A percentile compares a stretch with the other conserved stretches of the same genome.
phyloP scores from a whole-genome alignment of 2,888 invertebrate genomes.

The Thysanoteuthis rhombus region DNA sequence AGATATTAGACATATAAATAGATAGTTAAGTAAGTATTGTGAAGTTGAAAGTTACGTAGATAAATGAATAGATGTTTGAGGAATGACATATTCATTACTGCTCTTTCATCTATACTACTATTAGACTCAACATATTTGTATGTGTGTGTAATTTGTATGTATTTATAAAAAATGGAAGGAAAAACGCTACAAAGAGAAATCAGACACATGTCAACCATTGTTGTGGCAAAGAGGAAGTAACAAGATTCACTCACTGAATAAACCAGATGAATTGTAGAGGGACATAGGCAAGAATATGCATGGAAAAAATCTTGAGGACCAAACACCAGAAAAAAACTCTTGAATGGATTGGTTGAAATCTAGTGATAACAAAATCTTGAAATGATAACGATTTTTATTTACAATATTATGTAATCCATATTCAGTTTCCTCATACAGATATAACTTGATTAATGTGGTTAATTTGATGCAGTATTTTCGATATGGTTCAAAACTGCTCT shows the following conservation, averaged over 20 bases:
- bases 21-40: neutral
- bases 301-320: no score
- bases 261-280: neutral
- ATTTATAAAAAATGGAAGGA: neutral
- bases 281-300: no score
- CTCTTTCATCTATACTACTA: neutral
- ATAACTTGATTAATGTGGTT: no score
- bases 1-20: neutral
- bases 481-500: no score
- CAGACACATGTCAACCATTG: neutral
- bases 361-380: no score
- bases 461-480: no score
- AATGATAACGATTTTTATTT: no score
- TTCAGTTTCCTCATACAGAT: no score
- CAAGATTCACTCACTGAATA: neutral
- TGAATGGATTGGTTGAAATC: no score
- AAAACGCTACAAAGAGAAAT: neutral
- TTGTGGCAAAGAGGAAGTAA: no score
- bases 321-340: no score
- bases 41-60: neutral
- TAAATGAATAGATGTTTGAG: neutral
- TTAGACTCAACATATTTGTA: neutral
- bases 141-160: neutral
- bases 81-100: neutral
- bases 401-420: no score